Conservation (phyloP, 2,113 vertebrate species). For the Rhipidura dahli region DNA sequence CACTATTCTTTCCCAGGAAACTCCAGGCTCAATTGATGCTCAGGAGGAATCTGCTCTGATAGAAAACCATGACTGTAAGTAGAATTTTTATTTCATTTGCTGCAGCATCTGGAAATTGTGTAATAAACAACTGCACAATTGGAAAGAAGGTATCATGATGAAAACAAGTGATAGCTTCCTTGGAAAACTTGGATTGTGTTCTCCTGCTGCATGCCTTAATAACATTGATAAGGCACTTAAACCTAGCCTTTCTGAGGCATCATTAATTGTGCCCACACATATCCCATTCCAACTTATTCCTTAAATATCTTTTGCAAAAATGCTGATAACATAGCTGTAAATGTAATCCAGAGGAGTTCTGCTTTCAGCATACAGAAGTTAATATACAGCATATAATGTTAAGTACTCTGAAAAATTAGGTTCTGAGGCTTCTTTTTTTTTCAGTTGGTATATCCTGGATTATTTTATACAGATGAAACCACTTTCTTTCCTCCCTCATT, state of each 20-base stretch:
- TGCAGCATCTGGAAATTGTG: conserved; percentile 15
- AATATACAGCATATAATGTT: not conserved
- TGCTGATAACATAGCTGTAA: not conserved
- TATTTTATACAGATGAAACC: not conserved
- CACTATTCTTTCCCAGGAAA: not conserved
- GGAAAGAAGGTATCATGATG: conserved; percentile 26
- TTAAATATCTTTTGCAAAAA: conserved; percentile 15
- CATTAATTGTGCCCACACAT: not conserved
- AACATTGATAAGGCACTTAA: not conserved
- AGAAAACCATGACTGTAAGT: not conserved
- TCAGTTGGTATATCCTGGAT: not conserved
- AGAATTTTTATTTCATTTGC: conserved; percentile 38
- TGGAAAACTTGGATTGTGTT: conserved; percentile 8
- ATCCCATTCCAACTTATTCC: not conserved
- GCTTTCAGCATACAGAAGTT: not conserved
- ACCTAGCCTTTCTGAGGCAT: not conserved
- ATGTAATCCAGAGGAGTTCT: not conserved
- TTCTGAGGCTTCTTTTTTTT: not conserved
- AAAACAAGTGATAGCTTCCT: conserved; percentile 12
- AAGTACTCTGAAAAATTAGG: not conserved
- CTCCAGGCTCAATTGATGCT: not conserved
- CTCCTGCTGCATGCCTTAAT: not conserved
- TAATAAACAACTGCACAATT: conserved; percentile 34
- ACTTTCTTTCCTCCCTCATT: not conserved
- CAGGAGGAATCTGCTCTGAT: not conserved